Conservation (phyloP, 2,888 invertebrate genomes). For the Nomada ruficornis region DNA sequence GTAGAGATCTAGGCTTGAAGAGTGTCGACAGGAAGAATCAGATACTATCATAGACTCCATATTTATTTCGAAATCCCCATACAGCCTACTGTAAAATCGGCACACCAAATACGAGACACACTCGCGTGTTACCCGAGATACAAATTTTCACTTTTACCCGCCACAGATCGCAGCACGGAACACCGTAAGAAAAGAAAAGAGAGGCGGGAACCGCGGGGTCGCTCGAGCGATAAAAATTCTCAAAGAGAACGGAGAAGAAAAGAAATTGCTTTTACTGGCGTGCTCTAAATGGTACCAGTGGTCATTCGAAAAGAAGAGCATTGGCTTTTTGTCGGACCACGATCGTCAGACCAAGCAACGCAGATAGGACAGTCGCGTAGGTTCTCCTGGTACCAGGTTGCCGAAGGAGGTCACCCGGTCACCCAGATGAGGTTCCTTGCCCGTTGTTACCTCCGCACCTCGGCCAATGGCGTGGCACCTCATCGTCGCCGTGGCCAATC, state of each 20-base stretch:
- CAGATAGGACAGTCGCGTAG: slow-evolving; percentile 60
- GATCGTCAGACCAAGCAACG: slow-evolving; percentile 26
- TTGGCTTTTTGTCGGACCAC: slow-evolving; percentile 34
- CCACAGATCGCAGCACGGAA: background rate
- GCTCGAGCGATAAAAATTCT: slow-evolving; percentile 18
- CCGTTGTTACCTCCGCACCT: slow-evolving; percentile 71
- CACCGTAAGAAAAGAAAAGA: background rate
- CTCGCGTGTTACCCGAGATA: background rate
- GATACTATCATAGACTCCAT: background rate
- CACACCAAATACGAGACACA: background rate
- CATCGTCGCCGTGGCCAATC: slow-evolving; percentile 75
- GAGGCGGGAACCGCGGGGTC: background rate
- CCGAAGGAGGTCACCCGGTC: slow-evolving; percentile 82
- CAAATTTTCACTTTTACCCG: slow-evolving; percentile 51
- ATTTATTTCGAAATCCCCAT: no score
- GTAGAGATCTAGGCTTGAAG: background rate
- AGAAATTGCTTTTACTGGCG: slow-evolving; percentile 33
- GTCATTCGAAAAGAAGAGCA: slow-evolving; percentile 47
- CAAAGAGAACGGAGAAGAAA: slow-evolving; percentile 1
- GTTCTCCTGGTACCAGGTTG: slow-evolving; percentile 74
- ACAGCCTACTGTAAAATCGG: background rate
- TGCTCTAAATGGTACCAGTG: slow-evolving; percentile 27
- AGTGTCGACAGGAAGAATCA: background rate
- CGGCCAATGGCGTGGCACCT: slow-evolving; percentile 69
- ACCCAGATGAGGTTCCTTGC: slow-evolving; percentile 83